Base-by-base conservation (phyloP, 2,113 vertebrate genomes). In the Pomatostomus ruficeps region DNA sequence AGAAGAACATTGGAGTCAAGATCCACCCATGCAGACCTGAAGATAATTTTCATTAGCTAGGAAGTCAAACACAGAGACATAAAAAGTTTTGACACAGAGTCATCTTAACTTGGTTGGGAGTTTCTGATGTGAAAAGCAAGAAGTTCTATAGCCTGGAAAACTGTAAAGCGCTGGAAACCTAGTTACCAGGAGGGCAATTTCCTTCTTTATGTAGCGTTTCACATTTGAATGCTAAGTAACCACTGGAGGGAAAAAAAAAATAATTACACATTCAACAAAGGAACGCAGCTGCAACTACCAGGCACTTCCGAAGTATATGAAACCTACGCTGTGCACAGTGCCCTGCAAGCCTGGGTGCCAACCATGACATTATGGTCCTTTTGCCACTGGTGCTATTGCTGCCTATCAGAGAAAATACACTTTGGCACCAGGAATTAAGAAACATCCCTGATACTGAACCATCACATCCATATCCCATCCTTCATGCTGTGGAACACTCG, bases 171-270 rank as follows among this genome's bases (percentile, higher is more conserved):
- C 59, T 51, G 21, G 38, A 89, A 93, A 71, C 43, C 71, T 36
- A 71, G 75, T 67, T 90, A 90, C 61, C 61, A 48, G 78, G 93
- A 84, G 72, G 55, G 59, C 38, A 80, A 75, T 94, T 96, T 83
- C 65, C 83, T 74, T 93, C 95, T 93, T 95, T 90, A 96, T 80
- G 85, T 67, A 88, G 78, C 9, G 3, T 94, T 94, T 93, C 93
- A 74, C 75, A 96, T 83, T 71, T 72, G 59, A 80, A 88, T 43
- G 67, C 78, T 76, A 93, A 94, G 63, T 74, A 91, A 73, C 33
- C 55, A n/a, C 59, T 29, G 15, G 46, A 73, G 57, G 45, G 12
- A 0, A 6, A 14, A 21, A 31, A 19, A 16, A 10, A 42, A 49
- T 1, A 78, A 75, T 42, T 73, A 68, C 14, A 59, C 66, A 55